phyloP scores from a whole-genome alignment of 2,888 invertebrate species.

The Trissonchulus sp. region DNA sequence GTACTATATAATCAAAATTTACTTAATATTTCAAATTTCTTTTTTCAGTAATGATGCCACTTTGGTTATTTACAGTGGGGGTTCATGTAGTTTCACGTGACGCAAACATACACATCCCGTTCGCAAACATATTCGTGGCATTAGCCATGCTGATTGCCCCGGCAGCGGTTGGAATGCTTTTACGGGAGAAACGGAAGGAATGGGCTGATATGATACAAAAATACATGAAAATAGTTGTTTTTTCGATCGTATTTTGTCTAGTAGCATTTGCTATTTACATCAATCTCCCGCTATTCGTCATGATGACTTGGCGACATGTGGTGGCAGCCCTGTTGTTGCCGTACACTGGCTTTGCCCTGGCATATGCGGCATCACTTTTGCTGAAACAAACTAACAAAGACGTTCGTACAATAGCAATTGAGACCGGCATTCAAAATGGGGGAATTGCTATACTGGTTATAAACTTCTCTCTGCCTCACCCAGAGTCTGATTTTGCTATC shows the following conservation, averaged over 20 bases:
- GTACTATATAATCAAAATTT: too few species aligned
- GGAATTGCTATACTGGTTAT: conserved; percentile 53
- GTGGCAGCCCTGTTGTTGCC: conserved; percentile 51
- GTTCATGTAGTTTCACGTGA: conserved; percentile 64
- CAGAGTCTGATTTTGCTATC: conserved; percentile 14
- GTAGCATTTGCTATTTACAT: conserved; percentile 77
- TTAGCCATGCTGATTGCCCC: conserved; percentile 72
- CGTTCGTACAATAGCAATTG: conserved; percentile 41
- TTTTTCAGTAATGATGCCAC: conserved; percentile 70
- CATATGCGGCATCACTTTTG: conserved; percentile 43
- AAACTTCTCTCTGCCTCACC: not conserved
- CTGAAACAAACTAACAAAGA: conserved; percentile 20
- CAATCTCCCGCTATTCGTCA: conserved; percentile 78
- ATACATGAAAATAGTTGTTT: conserved; percentile 75
- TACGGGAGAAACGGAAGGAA: conserved; percentile 59
- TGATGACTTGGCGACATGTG: conserved; percentile 63
- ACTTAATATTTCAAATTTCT: not conserved
- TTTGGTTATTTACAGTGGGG: conserved; percentile 83
- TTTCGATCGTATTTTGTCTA: conserved; percentile 71
- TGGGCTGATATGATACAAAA: conserved; percentile 67
- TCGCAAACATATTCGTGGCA: conserved; percentile 67
- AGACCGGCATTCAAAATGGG: conserved; percentile 45
- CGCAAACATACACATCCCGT: conserved; percentile 70
- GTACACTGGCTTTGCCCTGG: conserved; percentile 52
- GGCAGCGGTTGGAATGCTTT: conserved; percentile 57